Conservation (phyloP, 2,797 vertebrate genomes). For the Chaenodraco wilsoni region DNA sequence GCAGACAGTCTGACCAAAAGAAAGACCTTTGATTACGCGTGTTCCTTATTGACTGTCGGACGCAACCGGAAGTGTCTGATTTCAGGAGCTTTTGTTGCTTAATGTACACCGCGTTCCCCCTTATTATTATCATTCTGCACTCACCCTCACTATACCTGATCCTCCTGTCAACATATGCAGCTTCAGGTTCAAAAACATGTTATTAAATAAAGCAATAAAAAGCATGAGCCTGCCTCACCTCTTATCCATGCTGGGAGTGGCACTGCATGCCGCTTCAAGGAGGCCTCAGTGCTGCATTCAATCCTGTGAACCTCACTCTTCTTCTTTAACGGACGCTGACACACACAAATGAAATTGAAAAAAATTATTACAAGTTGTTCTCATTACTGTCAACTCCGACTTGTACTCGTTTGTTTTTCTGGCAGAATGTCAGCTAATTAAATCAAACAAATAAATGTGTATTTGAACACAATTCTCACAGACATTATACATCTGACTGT, state of each 20-base stretch:
- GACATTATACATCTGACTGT: constrained; percentile 36
- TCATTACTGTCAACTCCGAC: neutral
- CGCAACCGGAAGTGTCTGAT: neutral
- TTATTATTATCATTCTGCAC: neutral
- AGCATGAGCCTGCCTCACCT: neutral
- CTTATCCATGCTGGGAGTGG: constrained; percentile 1
- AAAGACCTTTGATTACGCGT: too few species aligned
- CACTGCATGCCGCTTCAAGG: neutral
- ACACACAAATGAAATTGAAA: too few species aligned
- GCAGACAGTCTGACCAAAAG: neutral
- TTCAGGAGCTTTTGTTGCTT: neutral
- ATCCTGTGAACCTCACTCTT: neutral
- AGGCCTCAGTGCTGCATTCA: constrained; percentile 10
- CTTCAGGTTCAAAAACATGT: neutral
- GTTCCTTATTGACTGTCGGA: too few species aligned
- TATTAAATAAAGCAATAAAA: neutral
- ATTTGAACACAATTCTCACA: constrained; percentile 16
- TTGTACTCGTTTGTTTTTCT: constrained; percentile 3
- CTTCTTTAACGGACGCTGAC: neutral
- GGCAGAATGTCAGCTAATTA: neutral
- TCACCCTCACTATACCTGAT: neutral
- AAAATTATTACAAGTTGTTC: neutral
- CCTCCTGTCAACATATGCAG: neutral
- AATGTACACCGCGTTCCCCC: neutral
- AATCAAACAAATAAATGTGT: constrained; percentile 17